Percentiles rank a stretch among this genome's conserved stretches.
Evolutionary conservation across 23 tunicate species (phyloP).

Genomic region (Phallusia fumigata): DNA sequence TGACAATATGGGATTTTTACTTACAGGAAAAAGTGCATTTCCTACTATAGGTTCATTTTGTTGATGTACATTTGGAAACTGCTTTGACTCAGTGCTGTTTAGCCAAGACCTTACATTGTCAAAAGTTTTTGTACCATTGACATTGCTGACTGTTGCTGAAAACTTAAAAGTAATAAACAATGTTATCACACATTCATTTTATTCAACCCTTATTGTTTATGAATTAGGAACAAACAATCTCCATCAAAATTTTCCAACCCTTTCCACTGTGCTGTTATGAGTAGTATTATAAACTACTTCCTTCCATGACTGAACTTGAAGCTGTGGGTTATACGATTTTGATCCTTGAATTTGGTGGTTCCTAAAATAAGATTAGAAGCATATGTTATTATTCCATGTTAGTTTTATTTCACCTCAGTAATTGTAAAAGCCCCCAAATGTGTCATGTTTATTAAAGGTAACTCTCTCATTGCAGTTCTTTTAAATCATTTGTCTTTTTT

Average conservation of each 20-base stretch:
- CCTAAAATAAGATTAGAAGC: too few relatives aligned
- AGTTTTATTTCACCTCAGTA: too few relatives aligned
- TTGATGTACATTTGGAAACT: neutral
- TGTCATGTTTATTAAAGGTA: too few relatives aligned
- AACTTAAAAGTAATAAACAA: neutral
- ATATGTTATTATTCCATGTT: too few relatives aligned
- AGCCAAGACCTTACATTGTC: neutral
- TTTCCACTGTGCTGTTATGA: neutral
- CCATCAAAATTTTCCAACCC: neutral
- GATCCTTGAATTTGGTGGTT: neutral
- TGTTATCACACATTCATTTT: too few relatives aligned
- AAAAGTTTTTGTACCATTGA: conserved; percentile 3
- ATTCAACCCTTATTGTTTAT: too few relatives aligned
- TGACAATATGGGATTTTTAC: neutral
- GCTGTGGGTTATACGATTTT: neutral
- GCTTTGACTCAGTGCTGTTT: neutral
- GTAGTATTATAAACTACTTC: neutral
- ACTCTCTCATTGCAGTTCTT: too few relatives aligned
- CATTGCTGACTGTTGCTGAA: conserved; percentile 7
- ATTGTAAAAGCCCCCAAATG: too few relatives aligned
- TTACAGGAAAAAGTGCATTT: neutral
- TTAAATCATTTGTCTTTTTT: too few relatives aligned
- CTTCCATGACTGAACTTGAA: neutral
- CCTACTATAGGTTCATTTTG: neutral
- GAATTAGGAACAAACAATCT: too few relatives aligned